Percentiles rank a stretch among this genome's conserved stretches.
Evolutionary conservation across 2,888 invertebrate genomes (phyloP).

Genomic region (Eristalis tenax): DNA sequence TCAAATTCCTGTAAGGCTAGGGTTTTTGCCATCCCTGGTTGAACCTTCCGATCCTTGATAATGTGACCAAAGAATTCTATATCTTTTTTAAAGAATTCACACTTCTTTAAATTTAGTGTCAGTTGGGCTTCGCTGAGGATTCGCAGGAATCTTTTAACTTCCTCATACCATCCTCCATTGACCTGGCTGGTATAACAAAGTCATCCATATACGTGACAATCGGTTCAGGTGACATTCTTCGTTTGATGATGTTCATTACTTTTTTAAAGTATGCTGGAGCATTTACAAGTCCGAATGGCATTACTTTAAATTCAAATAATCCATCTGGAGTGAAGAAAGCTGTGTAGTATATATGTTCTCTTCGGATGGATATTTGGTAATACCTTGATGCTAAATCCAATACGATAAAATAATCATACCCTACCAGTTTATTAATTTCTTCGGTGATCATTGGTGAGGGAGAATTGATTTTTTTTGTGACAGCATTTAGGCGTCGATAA

Average conservation of each 20-base stretch:
- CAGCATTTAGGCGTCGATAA: constrained; percentile 4
- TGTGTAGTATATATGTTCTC: background rate
- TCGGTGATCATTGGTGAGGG: constrained; percentile 18
- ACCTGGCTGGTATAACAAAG: background rate
- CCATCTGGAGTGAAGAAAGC: constrained; percentile 21
- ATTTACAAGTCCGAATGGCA: constrained; percentile 4
- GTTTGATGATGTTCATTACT: background rate
- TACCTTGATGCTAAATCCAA: constrained; percentile 17
- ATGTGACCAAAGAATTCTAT: constrained; percentile 50
- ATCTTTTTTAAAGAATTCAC: constrained; percentile 43
- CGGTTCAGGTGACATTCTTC: constrained; percentile 13
- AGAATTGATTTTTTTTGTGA: constrained; percentile 4
- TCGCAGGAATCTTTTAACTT: background rate
- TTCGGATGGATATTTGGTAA: constrained; percentile 18
- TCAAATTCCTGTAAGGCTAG: constrained; percentile 68
- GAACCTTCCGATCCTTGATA: too few species aligned
- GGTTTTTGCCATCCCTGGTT: too few species aligned
- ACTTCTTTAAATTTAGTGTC: constrained; percentile 26
- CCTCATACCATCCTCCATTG: constrained; percentile 21
- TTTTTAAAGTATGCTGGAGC: background rate
- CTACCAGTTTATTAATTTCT: background rate
- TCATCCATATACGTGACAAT: background rate
- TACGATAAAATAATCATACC: background rate
- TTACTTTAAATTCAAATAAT: constrained; percentile 14
- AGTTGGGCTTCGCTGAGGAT: background rate